Evolutionary conservation across 2,113 vertebrate genomes (phyloP).

Genomic region (Galbula dea): DNA sequence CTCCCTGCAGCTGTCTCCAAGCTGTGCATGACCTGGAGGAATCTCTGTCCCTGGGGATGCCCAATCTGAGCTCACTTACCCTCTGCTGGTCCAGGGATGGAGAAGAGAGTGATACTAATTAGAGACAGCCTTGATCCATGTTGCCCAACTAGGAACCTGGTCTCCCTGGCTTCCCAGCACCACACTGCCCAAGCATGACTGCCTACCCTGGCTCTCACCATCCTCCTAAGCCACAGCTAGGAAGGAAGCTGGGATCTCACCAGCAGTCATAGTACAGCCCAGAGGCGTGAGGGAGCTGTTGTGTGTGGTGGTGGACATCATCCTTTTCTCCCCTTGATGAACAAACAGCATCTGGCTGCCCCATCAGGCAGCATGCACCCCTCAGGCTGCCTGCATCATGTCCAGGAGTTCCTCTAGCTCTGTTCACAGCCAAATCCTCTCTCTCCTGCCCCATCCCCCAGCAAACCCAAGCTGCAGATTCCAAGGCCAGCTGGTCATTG

Average conservation of each 20-base stretch:
- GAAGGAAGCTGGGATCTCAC: not conserved
- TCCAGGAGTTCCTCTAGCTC: not conserved
- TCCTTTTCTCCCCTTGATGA: not conserved
- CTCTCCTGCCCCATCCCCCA: not conserved
- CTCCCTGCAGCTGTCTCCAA: not conserved
- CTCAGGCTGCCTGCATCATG: not conserved
- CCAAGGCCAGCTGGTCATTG: constrained; percentile 9
- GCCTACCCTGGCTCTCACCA: not conserved
- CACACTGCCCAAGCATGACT: fast-evolving
- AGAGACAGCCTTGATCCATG: not conserved
- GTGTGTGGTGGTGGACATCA: not conserved
- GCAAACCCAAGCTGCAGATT: not conserved
- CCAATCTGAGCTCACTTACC: not conserved
- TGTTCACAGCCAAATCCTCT: constrained; percentile 17
- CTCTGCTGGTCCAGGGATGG: not conserved
- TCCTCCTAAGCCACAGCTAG: fast-evolving
- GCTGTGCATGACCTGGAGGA: not conserved
- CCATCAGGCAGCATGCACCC: not conserved
- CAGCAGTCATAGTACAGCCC: not conserved
- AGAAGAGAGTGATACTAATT: not conserved
- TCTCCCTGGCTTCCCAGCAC: not conserved
- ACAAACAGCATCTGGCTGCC: constrained; percentile 15
- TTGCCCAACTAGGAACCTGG: not conserved
- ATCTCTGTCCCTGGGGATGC: not conserved
- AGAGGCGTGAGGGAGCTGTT: fast-evolving